Conservation (phyloP, 2,113 vertebrate genomes). For the Crocuta crocuta region DNA sequence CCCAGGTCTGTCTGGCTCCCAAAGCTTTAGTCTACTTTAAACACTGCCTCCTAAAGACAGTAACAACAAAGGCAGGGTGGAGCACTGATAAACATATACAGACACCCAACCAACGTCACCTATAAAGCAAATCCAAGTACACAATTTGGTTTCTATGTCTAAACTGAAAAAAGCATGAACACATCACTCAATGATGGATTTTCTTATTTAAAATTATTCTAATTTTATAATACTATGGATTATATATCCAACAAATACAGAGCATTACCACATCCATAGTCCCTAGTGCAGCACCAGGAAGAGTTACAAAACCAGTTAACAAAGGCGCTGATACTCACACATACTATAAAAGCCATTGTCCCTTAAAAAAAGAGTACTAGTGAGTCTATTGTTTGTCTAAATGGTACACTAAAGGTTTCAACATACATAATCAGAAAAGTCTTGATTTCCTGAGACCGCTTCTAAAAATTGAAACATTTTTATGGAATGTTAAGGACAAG, state of each 20-base stretch:
- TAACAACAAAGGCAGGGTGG: background rate
- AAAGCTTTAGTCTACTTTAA: background rate
- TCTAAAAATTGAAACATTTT: slow-evolving; percentile 44
- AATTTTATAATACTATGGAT: background rate
- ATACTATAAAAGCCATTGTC: background rate
- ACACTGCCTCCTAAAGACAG: background rate
- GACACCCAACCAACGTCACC: background rate
- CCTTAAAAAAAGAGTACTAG: background rate
- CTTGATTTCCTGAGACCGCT: background rate
- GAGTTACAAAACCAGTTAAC: background rate
- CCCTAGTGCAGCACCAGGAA: background rate
- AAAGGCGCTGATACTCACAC: background rate
- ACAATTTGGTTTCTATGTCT: slow-evolving; percentile 22
- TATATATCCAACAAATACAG: background rate
- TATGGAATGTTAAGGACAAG: background rate
- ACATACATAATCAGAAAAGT: background rate
- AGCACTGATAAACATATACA: background rate
- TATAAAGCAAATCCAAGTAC: background rate
- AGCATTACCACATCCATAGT: background rate
- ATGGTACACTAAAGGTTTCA: slow-evolving; percentile 4
- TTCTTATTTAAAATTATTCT: slow-evolving; percentile 3
- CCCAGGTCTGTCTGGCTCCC: background rate
- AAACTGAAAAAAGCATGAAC: slow-evolving; percentile 40
- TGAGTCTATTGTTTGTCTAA: background rate
- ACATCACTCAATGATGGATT: background rate